Percentiles rank a stretch among this genome's conserved stretches.
Conservation (phyloP, 1,140 invertebrate species). For the Anagrus nilaparvatae region DNA sequence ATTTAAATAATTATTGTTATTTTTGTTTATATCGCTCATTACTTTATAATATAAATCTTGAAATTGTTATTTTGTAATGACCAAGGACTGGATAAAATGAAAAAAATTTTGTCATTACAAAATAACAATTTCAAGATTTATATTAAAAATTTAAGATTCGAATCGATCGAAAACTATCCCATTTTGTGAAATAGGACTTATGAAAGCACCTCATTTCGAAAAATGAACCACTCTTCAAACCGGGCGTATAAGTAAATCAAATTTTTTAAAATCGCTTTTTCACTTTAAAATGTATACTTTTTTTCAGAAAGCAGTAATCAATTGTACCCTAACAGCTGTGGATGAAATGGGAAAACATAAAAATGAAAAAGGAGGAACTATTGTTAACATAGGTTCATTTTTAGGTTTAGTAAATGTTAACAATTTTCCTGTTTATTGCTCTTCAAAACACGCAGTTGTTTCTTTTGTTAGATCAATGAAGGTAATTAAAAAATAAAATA, state of each 20-base stretch:
- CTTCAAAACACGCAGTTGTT: conserved; percentile 51
- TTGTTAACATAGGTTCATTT: conserved; percentile 39
- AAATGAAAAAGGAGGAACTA: conserved; percentile 36
- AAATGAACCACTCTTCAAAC: conserved; percentile 45
- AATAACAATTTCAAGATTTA: too few species aligned
- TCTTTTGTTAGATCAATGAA: conserved; percentile 37
- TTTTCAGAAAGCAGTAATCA: conserved; percentile 29
- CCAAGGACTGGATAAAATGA: too few species aligned
- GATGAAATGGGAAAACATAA: conserved; percentile 39
- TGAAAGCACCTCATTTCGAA: conserved; percentile 17
- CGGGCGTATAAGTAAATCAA: conserved; percentile 40
- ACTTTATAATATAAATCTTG: too few species aligned
- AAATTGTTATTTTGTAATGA: too few species aligned
- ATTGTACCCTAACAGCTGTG: conserved; percentile 32
- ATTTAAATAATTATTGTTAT: too few species aligned
- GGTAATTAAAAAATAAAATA: too few species aligned
- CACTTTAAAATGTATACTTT: conserved; percentile 45
- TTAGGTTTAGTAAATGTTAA: conserved; percentile 27
- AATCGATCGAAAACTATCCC: too few species aligned
- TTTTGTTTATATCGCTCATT: too few species aligned
- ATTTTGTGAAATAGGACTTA: conserved; percentile 8
- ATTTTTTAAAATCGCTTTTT: conserved; percentile 41
- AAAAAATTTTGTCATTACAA: too few species aligned
- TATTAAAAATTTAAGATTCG: too few species aligned
- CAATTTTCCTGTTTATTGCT: conserved; percentile 48